These are phyloP conservation scores for Chlorodrepanis virens DNA, from an alignment of 2,113 vertebrate genomes.

Conservation along the genomic window DNA sequence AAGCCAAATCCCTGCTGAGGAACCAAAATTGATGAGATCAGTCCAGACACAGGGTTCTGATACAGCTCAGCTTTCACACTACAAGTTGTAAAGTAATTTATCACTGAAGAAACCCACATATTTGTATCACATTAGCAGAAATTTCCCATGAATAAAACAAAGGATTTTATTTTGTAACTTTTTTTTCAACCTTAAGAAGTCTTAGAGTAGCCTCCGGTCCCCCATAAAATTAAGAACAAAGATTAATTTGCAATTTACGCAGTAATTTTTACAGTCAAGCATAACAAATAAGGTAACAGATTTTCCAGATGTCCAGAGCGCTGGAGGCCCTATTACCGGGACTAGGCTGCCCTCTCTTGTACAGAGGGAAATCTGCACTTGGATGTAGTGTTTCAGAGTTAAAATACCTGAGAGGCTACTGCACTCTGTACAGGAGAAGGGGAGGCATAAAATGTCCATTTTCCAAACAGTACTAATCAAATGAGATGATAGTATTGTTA, in stretches of 20 bases:
- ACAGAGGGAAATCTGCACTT: background rate
- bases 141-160: constrained; percentile 54
- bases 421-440: background rate
- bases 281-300: constrained; percentile 41
- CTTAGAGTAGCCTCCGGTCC: background rate
- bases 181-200: background rate
- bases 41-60: constrained; percentile 14
- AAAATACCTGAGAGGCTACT: background rate
- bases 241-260: constrained; percentile 51
- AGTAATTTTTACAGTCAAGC: constrained; percentile 42
- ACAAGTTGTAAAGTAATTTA: constrained; percentile 48
- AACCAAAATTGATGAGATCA: constrained; percentile 48
- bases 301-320: constrained; percentile 31
- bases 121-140: constrained; percentile 40
- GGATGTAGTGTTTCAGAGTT: background rate
- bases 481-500: background rate
- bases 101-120: constrained; percentile 32
- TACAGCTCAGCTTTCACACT: constrained; percentile 46
- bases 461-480: background rate
- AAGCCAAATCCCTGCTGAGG: constrained; percentile 41
- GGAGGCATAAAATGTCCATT: background rate
- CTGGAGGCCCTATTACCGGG: background rate
- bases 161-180: constrained; percentile 50
- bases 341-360: constrained; percentile 51
- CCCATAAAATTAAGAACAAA: constrained; percentile 51